A percentile compares a stretch with the other conserved stretches of the same genome.
These are phyloP conservation scores for Troides helena DNA, from an alignment of 2,888 invertebrate genomes.

Conservation along the genomic window DNA sequence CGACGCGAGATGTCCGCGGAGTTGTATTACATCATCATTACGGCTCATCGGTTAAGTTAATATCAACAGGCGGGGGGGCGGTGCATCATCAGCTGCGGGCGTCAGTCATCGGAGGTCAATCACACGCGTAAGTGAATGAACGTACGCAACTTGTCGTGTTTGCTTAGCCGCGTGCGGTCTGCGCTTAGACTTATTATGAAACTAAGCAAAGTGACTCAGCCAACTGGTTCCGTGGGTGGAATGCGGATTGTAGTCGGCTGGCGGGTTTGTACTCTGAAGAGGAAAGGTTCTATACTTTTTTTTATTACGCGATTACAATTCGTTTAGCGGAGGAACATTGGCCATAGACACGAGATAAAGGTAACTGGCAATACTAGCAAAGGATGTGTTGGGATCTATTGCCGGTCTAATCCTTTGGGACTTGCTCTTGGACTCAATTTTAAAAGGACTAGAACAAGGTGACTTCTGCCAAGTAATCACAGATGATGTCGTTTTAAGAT, in stretches of 20 bases:
- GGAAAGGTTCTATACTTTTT: not conserved
- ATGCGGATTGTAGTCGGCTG: constrained; percentile 44
- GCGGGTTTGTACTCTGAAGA: constrained; percentile 14
- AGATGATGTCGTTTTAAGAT: too few species aligned
- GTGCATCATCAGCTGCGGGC: constrained; percentile 10
- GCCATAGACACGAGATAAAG: too few species aligned
- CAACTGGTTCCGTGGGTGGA: constrained; percentile 37
- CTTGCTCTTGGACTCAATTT: too few species aligned
- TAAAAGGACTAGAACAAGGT: too few species aligned
- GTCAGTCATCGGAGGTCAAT: constrained; percentile 34
- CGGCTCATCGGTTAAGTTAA: constrained; percentile 24
- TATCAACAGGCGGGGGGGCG: constrained; percentile 16
- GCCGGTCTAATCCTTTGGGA: too few species aligned
- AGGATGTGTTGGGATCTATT: too few species aligned
- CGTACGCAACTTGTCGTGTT: constrained; percentile 33
- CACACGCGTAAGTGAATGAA: constrained; percentile 39
- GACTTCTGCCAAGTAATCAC: too few species aligned
- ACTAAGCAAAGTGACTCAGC: constrained; percentile 37
- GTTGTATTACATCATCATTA: constrained; percentile 29
- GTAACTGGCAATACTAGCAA: too few species aligned
- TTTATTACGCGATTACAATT: too few species aligned
- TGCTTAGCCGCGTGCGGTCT: constrained; percentile 28
- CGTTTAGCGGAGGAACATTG: too few species aligned
- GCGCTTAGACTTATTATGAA: constrained; percentile 25
- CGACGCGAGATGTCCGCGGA: constrained; percentile 38